These are phyloP conservation scores for Drosophila fulvimacula DNA, from an alignment of 2,888 invertebrate species.

Conservation along the genomic window DNA sequence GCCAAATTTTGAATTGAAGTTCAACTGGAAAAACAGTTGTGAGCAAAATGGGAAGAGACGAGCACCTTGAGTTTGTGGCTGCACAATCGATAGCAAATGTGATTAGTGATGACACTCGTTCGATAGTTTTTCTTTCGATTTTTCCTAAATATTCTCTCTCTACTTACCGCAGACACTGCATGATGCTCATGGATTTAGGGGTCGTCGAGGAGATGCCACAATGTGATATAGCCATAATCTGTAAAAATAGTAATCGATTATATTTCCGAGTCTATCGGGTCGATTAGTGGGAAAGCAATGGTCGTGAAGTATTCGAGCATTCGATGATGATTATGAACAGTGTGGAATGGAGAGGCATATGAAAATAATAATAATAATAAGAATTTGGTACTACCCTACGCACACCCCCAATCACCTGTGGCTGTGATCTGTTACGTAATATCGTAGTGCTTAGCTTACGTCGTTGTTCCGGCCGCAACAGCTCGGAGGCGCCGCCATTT, in stretches of 20 bases:
- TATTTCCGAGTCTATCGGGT: not conserved
- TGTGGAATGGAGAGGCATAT: slow-evolving; percentile 12
- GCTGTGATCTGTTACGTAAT: slow-evolving; percentile 89
- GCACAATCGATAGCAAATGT: slow-evolving; percentile 7
- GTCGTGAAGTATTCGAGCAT: slow-evolving; percentile 38
- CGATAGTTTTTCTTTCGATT: slow-evolving; percentile 4
- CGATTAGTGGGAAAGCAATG: slow-evolving; percentile 22
- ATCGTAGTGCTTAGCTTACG: slow-evolving; percentile 91
- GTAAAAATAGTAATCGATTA: slow-evolving; percentile 21
- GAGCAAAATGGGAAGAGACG: slow-evolving; percentile 19
- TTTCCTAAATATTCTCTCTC: not conserved
- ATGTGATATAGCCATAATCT: slow-evolving; percentile 88
- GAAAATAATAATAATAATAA: slow-evolving; percentile 47
- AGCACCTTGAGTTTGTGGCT: slow-evolving; percentile 2
- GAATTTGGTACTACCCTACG: slow-evolving; percentile 85
- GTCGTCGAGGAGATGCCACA: slow-evolving; percentile 87
- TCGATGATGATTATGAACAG: slow-evolving; percentile 19
- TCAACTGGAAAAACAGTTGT: slow-evolving; percentile 50
- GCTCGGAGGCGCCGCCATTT: slow-evolving; percentile 85
- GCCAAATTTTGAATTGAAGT: slow-evolving; percentile 32
- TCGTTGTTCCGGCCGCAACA: slow-evolving; percentile 87
- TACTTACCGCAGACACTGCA: slow-evolving; percentile 91
- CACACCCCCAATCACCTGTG: slow-evolving; percentile 86
- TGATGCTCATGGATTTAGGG: slow-evolving; percentile 89
- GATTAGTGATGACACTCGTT: slow-evolving; percentile 4